Base-by-base conservation (phyloP, 1,140 invertebrate species). In the Musca domestica region DNA sequence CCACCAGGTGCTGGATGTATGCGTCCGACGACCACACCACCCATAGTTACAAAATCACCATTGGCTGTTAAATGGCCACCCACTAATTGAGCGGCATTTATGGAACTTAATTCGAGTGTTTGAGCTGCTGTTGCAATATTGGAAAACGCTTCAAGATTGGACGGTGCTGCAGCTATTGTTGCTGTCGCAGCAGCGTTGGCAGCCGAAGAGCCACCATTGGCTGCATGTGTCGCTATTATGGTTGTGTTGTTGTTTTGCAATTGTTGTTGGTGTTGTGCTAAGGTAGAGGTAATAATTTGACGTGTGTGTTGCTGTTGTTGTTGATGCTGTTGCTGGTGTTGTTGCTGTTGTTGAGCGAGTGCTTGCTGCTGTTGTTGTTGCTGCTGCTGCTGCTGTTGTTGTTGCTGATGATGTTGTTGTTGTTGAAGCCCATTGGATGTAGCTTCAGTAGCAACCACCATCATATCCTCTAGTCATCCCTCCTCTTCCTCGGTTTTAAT, bases 401-500 rank as follows among this genome's bases (percentile, higher is more conserved):
- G 71, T n/a, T 74, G 71, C 19, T 73, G 72, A 46, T 74, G 71
- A 27, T 72, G 71, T 23, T 69, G 56, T 25, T 69, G 71, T 7
- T 71, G 70, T 17, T 69, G 52, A 63, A 46, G 47, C 34, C 47
- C 47, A 67, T 69, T 56, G 61, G 41, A 47, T n/a, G 54, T 49
- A 22, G 47, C 48, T 5, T 58, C 56, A 48, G 64, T 56, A 4
- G 68, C 68, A 23, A 58, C 64, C 23, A 52, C 68, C 75, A 78
- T 75, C 78, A 80, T 80, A 58, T 76, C 76, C 76, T 76, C 78
- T 78, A 80, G 78, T 81, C 78, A 81, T 73, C 78, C 78, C 58
- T 81, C 78, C 69, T 81, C 78, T 69, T 81, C 78, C 73, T 81
- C 78, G 68, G 77, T 80, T 74, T 81, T 81, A 70, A 81, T 81